These are phyloP conservation scores for Sinella curviseta DNA, from an alignment of 1,140 invertebrate genomes.

Conservation along the genomic window DNA sequence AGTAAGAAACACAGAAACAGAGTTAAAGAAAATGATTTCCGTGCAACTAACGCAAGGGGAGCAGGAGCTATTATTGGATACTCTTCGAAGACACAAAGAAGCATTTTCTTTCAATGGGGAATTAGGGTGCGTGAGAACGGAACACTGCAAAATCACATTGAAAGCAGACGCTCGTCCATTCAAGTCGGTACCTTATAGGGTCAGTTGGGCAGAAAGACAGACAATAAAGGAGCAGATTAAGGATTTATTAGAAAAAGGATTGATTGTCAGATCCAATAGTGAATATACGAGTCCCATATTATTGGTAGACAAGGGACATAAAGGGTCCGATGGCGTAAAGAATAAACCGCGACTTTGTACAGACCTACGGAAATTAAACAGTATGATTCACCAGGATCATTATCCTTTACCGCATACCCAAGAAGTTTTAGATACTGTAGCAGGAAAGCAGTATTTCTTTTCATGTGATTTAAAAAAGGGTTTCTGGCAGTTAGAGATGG, in stretches of 20 bases:
- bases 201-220: neutral
- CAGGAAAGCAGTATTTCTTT: conserved; percentile 1
- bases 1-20: neutral
- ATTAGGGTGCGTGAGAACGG: neutral
- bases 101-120: neutral
- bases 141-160: neutral
- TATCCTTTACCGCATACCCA: conserved; percentile 10
- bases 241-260: neutral
- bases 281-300: neutral
- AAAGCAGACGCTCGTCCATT: neutral
- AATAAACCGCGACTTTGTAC: neutral
- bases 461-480: neutral
- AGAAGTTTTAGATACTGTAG: neutral
- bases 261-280: neutral
- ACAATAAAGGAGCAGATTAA: neutral
- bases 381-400: neutral
- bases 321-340: neutral
- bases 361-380: conserved; percentile 23
- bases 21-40: neutral
- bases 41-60: neutral
- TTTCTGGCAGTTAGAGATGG: conserved; percentile 19
- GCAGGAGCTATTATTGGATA: neutral
- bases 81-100: neutral
- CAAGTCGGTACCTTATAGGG: neutral
- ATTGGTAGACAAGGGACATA: neutral